Base-by-base conservation (phyloP, 2,113 vertebrate species). In the Ovis canadensis region DNA sequence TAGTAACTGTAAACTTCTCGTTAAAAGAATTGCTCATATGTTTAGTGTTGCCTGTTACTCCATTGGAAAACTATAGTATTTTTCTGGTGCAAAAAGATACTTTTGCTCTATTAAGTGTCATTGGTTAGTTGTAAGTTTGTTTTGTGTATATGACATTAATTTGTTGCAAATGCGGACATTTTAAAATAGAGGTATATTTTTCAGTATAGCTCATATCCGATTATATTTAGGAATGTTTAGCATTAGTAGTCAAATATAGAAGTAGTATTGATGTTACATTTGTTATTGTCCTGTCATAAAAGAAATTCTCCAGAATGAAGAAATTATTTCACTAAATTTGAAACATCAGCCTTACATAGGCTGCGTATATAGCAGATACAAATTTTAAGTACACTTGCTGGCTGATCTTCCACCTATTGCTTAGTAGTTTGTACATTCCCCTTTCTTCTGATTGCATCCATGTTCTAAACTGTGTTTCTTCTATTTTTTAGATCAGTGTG, bases 1-100 rank as follows among this genome's bases (percentile, higher is more conserved):
- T 78, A 93, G 90, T 97, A 94, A 88, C 81, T 74, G 67, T 93
- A 95, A 97, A 80, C 45, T 64, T 98, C 55, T 86, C 96, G 82
- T 98, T 98, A 0, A 86, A 36, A 97, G 31, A 43, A 96, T 97
- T 94, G 27, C 45, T 85, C 40, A 40, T 59, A 71, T 81, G 80
- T 60, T 94, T 88, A n/a, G 43, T 92, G 62, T 60, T 31, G 71
- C 6, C 95, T 97, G 6, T 67, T 96, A 92, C 3, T 88, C 50
- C n/a, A 59, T 81, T 59, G 36, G 85, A 95, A 97, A 62, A 90
- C 54, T 50, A 16, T 82, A 93, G 6, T 43, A 85, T 55, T 64
- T 93, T 84, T 62, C 92, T 50, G 83, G 40, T 45, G 33, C 29
- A 29, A 95, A 96, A 80, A 19, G 7, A 33, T 59, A 23, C 33